Base-by-base conservation (phyloP, 2,888 invertebrate genomes). In the Incurvaria masculella region DNA sequence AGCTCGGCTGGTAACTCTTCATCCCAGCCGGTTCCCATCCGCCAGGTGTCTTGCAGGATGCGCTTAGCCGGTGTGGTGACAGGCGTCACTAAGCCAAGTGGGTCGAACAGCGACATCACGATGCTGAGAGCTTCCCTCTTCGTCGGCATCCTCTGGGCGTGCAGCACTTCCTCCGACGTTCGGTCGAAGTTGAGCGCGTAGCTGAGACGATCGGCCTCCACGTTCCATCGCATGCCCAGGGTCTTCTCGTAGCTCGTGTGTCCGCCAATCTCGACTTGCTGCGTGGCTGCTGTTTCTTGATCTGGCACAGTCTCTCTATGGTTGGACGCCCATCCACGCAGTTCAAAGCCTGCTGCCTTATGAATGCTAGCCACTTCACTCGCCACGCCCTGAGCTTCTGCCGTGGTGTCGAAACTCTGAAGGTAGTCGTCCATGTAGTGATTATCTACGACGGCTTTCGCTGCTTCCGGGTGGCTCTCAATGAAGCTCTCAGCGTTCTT, bases 101-200 rank as follows among this genome's bases (percentile, higher is more conserved):
- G 59, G 41, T 61, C 58, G 47, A 53, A 62, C 6, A 60, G 41
- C 1, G 58, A 56, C 59, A 61, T 60, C 4, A 58, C 50, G 0
- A 58, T 45, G 0, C 56, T 41, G 6, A 59, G 45, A n/a, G 57
- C 19, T 21, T 58, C 52, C 4, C 56, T 47, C 26, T 59, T 59
- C 1, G 57, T 59, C 2, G 56, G 56, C 6, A 51, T 44, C 3
- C 51, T 43, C 19, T n/a, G 39, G 1, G 52, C 46, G 17, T 52
- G 45, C 17, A 53, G 38, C 14, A 58, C 51, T 4, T 52, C 51
- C 4, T 14, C 8, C 11, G 50, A 39, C 10, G 56, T 48, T 20
- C 48, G 52, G 23, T 41, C 40, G 27, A 52, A 44, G 16, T 50
- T 53, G 1, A 53, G 18, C 23, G 53, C 41, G 20, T 58, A 58